phyloP scores from a whole-genome alignment of 37 sponge, comb jelly and placozoan genomes.

The Bolinopsis microptera region DNA sequence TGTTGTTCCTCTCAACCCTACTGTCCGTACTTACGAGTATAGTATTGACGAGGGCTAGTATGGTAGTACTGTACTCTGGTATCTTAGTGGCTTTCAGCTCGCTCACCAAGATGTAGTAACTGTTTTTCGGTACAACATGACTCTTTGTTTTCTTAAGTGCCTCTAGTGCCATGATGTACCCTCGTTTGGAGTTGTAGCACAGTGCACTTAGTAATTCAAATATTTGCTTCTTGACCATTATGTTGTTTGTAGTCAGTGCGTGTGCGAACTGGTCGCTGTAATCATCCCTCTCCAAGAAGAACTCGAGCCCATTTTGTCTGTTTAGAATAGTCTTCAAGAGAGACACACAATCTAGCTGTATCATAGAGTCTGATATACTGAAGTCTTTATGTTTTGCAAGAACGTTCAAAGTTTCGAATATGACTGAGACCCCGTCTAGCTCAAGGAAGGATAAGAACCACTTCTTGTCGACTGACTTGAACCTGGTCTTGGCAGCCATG shows the following conservation, averaged over 20 bases:
- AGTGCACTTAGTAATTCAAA: slow-evolving; percentile 87
- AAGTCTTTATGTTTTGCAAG: slow-evolving; percentile 74
- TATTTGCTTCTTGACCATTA: slow-evolving; percentile 86
- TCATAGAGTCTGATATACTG: slow-evolving; percentile 78
- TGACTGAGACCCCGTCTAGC: slow-evolving; percentile 75
- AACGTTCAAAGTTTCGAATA: slow-evolving; percentile 79
- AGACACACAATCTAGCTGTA: slow-evolving; percentile 86
- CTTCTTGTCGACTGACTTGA: slow-evolving; percentile 71
- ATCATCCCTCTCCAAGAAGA: slow-evolving; percentile 72
- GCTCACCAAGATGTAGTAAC: not conserved
- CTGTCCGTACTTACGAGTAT: slow-evolving; percentile 35
- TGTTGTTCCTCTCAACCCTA: slow-evolving; percentile 3
- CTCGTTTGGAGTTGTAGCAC: slow-evolving; percentile 80
- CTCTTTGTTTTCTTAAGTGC: slow-evolving; percentile 76
- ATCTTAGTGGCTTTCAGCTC: slow-evolving; percentile 31
- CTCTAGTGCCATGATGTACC: slow-evolving; percentile 75
- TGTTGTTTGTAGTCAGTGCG: slow-evolving; percentile 85
- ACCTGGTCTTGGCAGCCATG: slow-evolving; percentile 70
- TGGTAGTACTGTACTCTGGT: slow-evolving; percentile 15
- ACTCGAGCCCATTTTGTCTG: slow-evolving; percentile 76
- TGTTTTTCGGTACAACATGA: not conserved
- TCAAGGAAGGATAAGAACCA: slow-evolving; percentile 89
- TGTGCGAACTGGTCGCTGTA: slow-evolving; percentile 72
- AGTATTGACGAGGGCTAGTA: not conserved
- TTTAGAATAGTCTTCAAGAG: slow-evolving; percentile 91